A percentile compares a stretch with the other conserved stretches of the same genome.
These are phyloP conservation scores for Sarcophilus harrisii DNA, from an alignment of 2,797 vertebrate species.

Conservation along the genomic window DNA sequence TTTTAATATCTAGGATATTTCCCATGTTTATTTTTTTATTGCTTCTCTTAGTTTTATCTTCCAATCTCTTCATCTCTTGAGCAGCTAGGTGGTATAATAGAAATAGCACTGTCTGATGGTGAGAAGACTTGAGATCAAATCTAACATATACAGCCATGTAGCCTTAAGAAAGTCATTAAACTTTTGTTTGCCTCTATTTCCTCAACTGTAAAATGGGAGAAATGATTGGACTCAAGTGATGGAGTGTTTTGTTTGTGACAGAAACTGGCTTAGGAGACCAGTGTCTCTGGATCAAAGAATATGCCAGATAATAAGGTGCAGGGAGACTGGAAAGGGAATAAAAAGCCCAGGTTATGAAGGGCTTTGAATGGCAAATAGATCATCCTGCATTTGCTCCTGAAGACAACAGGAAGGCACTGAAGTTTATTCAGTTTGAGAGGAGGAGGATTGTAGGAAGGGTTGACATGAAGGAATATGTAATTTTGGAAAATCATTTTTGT, in stretches of 20 bases:
- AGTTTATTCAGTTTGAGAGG: no score
- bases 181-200: neutral
- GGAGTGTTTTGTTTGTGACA: no score
- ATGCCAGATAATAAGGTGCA: no score
- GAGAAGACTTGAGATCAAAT: neutral
- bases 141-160: accelerated
- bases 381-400: no score
- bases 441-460: no score
- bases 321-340: no score
- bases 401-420: no score
- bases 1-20: neutral
- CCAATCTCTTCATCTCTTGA: neutral
- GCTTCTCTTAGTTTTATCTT: neutral
- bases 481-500: neutral
- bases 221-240: no score
- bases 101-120: neutral
- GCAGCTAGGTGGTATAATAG: neutral
- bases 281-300: no score
- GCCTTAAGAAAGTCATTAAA: neutral
- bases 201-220: neutral
- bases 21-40: neutral
- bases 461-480: neutral
- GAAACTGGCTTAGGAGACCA: no score
- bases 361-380: no score
- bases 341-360: no score